These are phyloP conservation scores for Agrilus cyanescens DNA, from an alignment of 2,888 invertebrate species.

Conservation along the genomic window DNA sequence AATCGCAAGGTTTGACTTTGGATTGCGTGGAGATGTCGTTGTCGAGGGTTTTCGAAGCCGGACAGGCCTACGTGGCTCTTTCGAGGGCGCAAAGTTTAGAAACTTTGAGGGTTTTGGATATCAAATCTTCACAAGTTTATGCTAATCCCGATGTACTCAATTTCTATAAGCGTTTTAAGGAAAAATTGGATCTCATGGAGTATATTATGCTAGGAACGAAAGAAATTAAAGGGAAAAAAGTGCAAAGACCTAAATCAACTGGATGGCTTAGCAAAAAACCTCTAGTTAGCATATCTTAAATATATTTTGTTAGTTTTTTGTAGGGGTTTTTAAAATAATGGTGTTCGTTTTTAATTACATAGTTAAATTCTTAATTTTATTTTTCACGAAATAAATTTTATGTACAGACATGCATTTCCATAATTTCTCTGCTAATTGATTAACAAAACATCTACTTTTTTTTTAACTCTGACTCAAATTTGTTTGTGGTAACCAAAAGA, in stretches of 20 bases:
- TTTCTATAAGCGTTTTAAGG: slow-evolving; percentile 64
- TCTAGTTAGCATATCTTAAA: slow-evolving; percentile 9
- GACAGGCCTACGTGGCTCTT: slow-evolving; percentile 92
- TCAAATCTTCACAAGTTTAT: slow-evolving; percentile 76
- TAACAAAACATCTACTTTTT: no score
- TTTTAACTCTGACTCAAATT: no score
- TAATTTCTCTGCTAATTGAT: no score
- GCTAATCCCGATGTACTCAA: slow-evolving; percentile 73
- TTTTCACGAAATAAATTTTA: no score
- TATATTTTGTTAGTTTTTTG: not conserved
- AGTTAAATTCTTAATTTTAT: no score
- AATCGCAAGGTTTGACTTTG: slow-evolving; percentile 87
- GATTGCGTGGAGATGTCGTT: slow-evolving; percentile 94
- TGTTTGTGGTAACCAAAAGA: no score
- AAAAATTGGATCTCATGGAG: slow-evolving; percentile 50
- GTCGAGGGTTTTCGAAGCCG: slow-evolving; percentile 84
- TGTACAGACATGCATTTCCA: no score
- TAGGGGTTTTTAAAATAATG: no score
- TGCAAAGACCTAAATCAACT: slow-evolving; percentile 4
- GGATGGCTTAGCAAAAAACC: slow-evolving; percentile 8
- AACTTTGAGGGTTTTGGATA: slow-evolving; percentile 76
- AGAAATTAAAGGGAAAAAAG: slow-evolving; percentile 21
- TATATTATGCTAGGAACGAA: slow-evolving; percentile 47
- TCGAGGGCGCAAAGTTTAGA: slow-evolving; percentile 83
- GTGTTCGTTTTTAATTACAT: no score